Conservation (phyloP, 2,888 invertebrate genomes). For the Pelosia muscerda region DNA sequence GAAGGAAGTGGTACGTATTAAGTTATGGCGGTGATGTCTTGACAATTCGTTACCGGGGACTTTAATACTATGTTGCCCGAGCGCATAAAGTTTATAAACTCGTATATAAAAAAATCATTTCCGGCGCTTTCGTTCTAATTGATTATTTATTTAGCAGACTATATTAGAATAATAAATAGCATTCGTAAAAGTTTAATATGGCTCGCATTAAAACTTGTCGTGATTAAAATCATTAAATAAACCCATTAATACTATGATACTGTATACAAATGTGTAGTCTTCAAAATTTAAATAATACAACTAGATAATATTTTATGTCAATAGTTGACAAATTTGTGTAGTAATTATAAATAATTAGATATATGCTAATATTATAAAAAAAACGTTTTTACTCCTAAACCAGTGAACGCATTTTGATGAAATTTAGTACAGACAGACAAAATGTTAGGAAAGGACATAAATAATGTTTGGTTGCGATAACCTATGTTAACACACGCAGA, state of each 20-base stretch:
- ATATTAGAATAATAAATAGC: conserved; percentile 65
- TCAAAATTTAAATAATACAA: neutral
- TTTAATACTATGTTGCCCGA: conserved; percentile 53
- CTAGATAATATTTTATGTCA: neutral
- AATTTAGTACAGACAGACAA: neutral
- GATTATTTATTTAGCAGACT: conserved; percentile 66
- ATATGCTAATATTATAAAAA: no score
- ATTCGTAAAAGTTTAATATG: conserved; percentile 67
- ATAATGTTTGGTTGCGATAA: no score
- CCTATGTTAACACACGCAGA: no score
- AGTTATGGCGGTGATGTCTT: conserved; percentile 72
- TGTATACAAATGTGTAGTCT: conserved; percentile 7
- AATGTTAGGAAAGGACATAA: no score
- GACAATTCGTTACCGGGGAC: conserved; percentile 75
- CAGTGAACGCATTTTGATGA: neutral
- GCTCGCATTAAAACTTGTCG: conserved; percentile 63
- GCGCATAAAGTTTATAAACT: conserved; percentile 52
- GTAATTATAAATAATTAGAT: neutral
- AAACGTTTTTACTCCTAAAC: no score
- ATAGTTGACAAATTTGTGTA: neutral
- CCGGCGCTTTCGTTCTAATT: conserved; percentile 74
- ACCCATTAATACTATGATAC: conserved; percentile 30
- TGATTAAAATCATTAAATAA: conserved; percentile 63
- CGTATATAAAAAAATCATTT: conserved; percentile 68
- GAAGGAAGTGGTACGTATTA: conserved; percentile 84